phyloP scores from a whole-genome alignment of 2,113 vertebrate genomes.

The Xyrauchen texanus region DNA sequence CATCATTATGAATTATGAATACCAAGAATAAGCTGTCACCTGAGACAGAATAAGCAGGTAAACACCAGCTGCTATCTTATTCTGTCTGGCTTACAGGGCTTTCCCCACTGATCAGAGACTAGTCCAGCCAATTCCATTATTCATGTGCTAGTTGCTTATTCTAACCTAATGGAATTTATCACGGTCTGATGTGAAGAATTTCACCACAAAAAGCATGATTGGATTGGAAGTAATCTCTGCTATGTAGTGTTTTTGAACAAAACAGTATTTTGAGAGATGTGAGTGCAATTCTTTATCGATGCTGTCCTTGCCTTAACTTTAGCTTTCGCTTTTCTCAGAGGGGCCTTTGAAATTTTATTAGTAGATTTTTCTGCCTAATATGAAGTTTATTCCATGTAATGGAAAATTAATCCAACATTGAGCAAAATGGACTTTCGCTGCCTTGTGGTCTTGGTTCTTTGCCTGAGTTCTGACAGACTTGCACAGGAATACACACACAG shows the following conservation, averaged over 20 bases:
- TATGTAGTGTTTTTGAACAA: no score
- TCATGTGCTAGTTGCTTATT: no score
- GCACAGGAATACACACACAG: background rate
- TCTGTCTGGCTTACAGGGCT: background rate
- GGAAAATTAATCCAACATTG: constrained; percentile 9
- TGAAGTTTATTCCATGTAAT: constrained; percentile 1
- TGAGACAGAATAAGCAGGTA: constrained; percentile 14
- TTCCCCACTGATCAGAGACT: constrained; percentile 14
- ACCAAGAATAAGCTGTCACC: background rate
- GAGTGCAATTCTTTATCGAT: no score
- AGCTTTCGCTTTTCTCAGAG: background rate
- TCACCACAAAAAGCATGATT: no score
- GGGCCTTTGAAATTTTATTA: constrained; percentile 8
- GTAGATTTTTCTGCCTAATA: background rate
- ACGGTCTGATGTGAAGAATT: no score
- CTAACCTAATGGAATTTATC: no score
- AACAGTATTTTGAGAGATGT: no score
- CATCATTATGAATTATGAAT: constrained; percentile 24
- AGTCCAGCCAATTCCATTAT: background rate
- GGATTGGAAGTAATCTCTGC: no score
- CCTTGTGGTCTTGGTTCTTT: constrained; percentile 14
- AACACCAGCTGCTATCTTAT: constrained; percentile 32
- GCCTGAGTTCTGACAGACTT: background rate
- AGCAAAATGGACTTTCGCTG: background rate
- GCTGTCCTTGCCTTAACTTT: background rate